Base-by-base conservation (phyloP, 2,113 vertebrate genomes). In the Thamnophis sirtalis region DNA sequence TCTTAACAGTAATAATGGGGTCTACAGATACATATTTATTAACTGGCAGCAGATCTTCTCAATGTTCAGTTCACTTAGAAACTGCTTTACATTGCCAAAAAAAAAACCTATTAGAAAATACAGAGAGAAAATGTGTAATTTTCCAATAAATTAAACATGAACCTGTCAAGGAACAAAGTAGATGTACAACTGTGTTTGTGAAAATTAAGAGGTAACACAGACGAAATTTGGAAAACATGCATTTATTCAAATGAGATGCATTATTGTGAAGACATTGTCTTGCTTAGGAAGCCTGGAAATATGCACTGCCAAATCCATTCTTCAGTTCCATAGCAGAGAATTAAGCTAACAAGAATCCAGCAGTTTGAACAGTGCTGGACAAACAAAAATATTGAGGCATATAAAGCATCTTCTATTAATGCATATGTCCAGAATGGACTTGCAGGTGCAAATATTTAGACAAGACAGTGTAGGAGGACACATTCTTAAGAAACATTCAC, bases 81-180 rank as follows among this genome's bases (percentile, higher is more conserved):
- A 55, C 24, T 58, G 33, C 26, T 55, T 58, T 60, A 15, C 80
- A 86, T 11, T n/a, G 38, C 15, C 11, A 51, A 28, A 86, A 91
- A 24, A 24, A 9, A 60, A 60, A 60, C 58, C 84, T 86, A 63
- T 86, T 85, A 63, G 54, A 91, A 49, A 87, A 63, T 4, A n/a
- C 21, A 91, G 26, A 50, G 84, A 91, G 11, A 22, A n/a, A 86
- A 86, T 51, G 55, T 63, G 21, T 51, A 50, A 86, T 86, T 86
- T 87, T 87, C 90, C 84, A 87, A 63, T 87, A 91, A 91, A 91
- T 86, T 86, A 91, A 91, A 48, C 84, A 91, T 87, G 56, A 86
- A 91, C 90, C 48, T 87, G 84, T 87, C 48, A 91, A 86, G 28
- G 48, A 91, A 51, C 48, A 51, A 58, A 86, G 10, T 33, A 22